These are phyloP conservation scores for Gephyroberyx darwinii DNA, from an alignment of 2,797 vertebrate genomes.

Conservation along the genomic window DNA sequence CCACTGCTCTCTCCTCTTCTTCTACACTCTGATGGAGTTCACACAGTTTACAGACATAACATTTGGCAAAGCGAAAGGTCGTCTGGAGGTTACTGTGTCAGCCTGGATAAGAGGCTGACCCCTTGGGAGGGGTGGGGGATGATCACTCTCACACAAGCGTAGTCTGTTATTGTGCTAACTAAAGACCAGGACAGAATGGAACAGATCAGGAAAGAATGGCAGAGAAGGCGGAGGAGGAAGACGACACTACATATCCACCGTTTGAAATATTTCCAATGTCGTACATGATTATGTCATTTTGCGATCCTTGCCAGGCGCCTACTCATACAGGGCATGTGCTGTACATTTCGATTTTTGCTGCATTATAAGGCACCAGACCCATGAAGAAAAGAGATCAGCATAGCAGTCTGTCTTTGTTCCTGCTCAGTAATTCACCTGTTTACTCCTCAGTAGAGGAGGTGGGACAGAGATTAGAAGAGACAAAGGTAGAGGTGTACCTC, in stretches of 20 bases:
- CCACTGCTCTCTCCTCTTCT: constrained; percentile 33
- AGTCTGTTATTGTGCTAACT: constrained; percentile 51
- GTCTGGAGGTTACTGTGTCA: constrained; percentile 80
- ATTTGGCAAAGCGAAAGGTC: constrained; percentile 78
- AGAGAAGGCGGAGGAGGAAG: constrained; percentile 13
- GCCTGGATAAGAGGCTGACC: constrained; percentile 69
- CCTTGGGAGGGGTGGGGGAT: constrained; percentile 56
- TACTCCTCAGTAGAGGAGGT: constrained; percentile 9
- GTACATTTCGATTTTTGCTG: background rate
- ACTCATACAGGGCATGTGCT: constrained; percentile 1
- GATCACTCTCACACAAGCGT: constrained; percentile 50
- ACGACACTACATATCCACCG: constrained; percentile 14
- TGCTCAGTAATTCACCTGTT: constrained; percentile 15
- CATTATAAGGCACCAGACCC: background rate
- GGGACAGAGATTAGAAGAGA: background rate
- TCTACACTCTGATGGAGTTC: constrained; percentile 66
- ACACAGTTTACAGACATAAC: constrained; percentile 75
- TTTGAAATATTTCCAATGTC: constrained; percentile 18
- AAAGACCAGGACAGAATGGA: constrained; percentile 35
- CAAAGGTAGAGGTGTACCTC: background rate
- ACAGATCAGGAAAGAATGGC: background rate
- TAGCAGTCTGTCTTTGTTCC: background rate
- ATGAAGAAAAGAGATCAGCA: background rate
- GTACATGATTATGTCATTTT: constrained; percentile 7
- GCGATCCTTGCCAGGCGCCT: background rate